Conservation (phyloP, 2,113 vertebrate genomes). For the Nibea albiflora region DNA sequence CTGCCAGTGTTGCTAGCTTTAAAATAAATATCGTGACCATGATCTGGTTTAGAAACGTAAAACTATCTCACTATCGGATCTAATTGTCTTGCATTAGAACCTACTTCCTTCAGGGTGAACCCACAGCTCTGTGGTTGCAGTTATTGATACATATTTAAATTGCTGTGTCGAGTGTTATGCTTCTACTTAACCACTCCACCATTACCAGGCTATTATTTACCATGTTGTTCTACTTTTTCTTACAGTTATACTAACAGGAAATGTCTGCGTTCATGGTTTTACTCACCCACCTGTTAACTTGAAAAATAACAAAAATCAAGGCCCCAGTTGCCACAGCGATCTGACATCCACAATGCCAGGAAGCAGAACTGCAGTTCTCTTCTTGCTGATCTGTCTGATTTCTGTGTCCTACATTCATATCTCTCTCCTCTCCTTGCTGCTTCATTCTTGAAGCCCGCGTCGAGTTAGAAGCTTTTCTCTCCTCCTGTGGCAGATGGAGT, state of each 20-base stretch:
- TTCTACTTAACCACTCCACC: fast-evolving
- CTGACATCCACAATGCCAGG: neutral
- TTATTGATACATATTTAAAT: neutral
- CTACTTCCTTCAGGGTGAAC: too few relatives aligned
- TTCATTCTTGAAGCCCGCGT: too few relatives aligned
- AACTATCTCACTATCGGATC: neutral
- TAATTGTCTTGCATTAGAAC: neutral
- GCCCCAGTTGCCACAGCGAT: neutral
- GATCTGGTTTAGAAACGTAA: neutral
- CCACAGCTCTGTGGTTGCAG: too few relatives aligned
- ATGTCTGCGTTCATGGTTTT: conserved; percentile 30
- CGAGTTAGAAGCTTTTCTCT: neutral
- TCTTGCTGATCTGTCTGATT: conserved; percentile 2
- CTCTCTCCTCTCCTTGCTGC: neutral
- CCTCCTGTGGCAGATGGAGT: conserved; percentile 78
- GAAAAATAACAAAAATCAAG: conserved; percentile 36
- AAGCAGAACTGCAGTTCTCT: neutral
- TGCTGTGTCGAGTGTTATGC: neutral
- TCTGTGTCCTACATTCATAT: neutral
- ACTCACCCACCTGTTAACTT: conserved; percentile 41
- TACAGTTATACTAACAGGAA: conserved; percentile 54
- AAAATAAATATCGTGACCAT: neutral
- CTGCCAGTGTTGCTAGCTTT: neutral
- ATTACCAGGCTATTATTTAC: too few relatives aligned
- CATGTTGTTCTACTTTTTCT: neutral